Evolutionary conservation across 2,797 vertebrate genomes (phyloP), one percentile per base, ranked within the genome.

Genomic region (Diglossa cyanea): DNA sequence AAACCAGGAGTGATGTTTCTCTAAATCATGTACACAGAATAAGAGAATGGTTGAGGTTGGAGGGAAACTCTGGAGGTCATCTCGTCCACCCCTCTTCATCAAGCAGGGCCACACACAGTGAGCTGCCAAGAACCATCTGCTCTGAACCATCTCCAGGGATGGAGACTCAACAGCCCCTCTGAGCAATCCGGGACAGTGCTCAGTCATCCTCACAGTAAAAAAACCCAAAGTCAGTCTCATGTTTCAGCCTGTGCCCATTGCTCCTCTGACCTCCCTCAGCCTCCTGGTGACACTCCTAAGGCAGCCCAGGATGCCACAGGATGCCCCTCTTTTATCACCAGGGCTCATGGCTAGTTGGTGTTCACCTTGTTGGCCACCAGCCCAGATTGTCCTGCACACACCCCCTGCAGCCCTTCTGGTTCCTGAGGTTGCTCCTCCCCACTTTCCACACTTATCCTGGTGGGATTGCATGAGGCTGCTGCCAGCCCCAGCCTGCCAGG

Each of bases 211-310:
- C 66, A 60, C 8, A 67, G 39, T 2, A 19, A 53, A 62, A 53
- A 62, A 28, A 20, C 10, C 12, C 51, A 3, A 1, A 71, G 18
- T 8, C 14, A 17, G 42, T 37, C 5, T 16, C 0, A 0, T 31
- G 17, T 48, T 72, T 20, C 33, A 47, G 4, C 35, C 23, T 53
- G 74, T 68, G 33, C 55, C 18, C 28, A 15, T 0, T 42, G 63
- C 13, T 54, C 17, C 70, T 45, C 47, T 73, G 25, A 40, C 13
- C 33, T 77, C 31, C 9, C 18, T 77, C 31, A 17, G 0, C 15
- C 33, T 66, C 10, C 31, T 17, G 77, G 7, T 9, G 73, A 51
- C 31, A 8, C 11, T 39, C 48, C 51, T 8, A 37, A n/a, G 16
- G 39, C 51, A 70, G 61, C 23, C 66, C 40, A 74, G 16, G 48